phyloP scores from a whole-genome alignment of 2,797 vertebrate genomes.

The Enteromius mattozi region DNA sequence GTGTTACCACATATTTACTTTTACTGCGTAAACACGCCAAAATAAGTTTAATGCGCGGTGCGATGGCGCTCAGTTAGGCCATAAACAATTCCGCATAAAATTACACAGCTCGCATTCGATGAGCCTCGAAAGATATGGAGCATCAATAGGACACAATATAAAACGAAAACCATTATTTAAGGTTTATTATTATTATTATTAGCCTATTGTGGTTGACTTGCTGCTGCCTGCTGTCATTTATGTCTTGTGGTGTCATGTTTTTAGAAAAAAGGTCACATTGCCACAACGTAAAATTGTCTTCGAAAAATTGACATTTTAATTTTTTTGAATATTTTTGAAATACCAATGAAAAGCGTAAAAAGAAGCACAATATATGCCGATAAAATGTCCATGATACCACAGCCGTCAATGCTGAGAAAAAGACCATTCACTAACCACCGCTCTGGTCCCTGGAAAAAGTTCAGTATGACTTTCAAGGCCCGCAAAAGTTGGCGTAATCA shows the following conservation, averaged over 20 bases:
- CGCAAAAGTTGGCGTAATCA: conserved; percentile 43
- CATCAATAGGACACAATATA: neutral
- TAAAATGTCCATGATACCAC: conserved; percentile 65
- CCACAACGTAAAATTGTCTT: conserved; percentile 26
- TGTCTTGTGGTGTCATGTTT: conserved; percentile 1
- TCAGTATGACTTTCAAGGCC: conserved; percentile 46
- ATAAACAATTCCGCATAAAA: conserved; percentile 55
- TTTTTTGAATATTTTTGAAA: conserved; percentile 39
- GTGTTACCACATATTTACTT: conserved; percentile 60
- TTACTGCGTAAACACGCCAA: conserved; percentile 61
- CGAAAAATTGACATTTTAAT: conserved; percentile 54
- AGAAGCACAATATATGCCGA: conserved; percentile 69
- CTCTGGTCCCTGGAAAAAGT: conserved; percentile 59
- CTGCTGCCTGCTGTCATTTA: neutral
- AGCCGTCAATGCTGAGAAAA: conserved; percentile 65
- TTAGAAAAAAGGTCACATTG: conserved; percentile 48
- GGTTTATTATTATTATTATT: neutral
- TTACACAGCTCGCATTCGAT: conserved; percentile 43
- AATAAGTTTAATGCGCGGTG: conserved; percentile 33
- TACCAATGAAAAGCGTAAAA: conserved; percentile 52
- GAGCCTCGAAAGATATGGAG: neutral
- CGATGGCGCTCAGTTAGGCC: conserved; percentile 42
- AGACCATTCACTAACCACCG: conserved; percentile 30
- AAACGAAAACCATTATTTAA: neutral
- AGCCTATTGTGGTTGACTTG: neutral